These are phyloP conservation scores for Calliscelio sp. DNA, from an alignment of 2,888 invertebrate species.

Conservation along the genomic window DNA sequence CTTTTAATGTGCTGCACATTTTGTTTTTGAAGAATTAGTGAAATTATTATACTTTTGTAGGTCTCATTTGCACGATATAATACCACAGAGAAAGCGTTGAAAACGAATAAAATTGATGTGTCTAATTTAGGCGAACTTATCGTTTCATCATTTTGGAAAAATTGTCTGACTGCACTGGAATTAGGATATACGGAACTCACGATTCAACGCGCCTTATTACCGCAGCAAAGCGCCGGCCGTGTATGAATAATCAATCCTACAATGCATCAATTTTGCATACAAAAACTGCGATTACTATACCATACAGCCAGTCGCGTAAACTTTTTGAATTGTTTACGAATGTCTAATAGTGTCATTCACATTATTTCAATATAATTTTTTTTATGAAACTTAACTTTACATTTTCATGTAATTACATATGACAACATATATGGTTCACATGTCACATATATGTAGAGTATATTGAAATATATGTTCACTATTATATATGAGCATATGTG, in stretches of 20 bases:
- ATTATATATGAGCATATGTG: no score
- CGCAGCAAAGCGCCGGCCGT: not conserved
- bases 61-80: not conserved
- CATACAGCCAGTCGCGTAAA: no score
- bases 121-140: constrained; percentile 33
- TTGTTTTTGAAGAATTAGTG: no score
- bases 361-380: no score
- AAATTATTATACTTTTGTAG: not conserved
- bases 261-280: constrained; percentile 15
- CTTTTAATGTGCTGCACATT: no score
- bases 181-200: not conserved
- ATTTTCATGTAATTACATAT: no score
- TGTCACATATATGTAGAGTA: no score
- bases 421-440: no score
- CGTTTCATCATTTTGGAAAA: constrained; percentile 41
- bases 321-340: not conserved
- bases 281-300: not conserved
- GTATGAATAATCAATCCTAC: constrained; percentile 22
- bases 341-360: not conserved
- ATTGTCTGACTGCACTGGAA: not conserved
- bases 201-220: constrained; percentile 10
- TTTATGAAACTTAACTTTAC: no score
- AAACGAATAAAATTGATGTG: constrained; percentile 24
- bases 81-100: not conserved
- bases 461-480: no score